Conservation (phyloP, 2,797 vertebrate genomes). For the Coreius guichenoti region DNA sequence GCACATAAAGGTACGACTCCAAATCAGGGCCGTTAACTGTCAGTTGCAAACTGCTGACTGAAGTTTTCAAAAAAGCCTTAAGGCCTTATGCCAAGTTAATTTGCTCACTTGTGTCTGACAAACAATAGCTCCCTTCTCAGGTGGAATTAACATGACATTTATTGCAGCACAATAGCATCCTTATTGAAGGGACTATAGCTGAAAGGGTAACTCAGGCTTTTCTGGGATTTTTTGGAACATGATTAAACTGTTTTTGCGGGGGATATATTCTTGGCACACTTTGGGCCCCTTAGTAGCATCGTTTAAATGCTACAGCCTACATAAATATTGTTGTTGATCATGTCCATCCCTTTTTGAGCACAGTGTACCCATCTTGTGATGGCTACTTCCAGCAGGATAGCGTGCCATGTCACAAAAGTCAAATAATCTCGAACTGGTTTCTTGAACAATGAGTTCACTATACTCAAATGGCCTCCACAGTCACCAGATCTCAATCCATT, state of each 20-base stretch:
- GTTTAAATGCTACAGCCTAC: too few relatives aligned
- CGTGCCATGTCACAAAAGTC: too few relatives aligned
- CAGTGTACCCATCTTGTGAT: too few relatives aligned
- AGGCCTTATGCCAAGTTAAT: neutral
- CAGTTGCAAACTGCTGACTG: slow-evolving; percentile 1
- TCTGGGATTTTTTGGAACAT: neutral
- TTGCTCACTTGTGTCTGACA: neutral
- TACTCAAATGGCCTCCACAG: too few relatives aligned
- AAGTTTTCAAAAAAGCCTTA: slow-evolving; percentile 1
- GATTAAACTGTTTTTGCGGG: neutral
- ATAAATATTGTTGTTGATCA: too few relatives aligned
- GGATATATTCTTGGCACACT: too few relatives aligned
- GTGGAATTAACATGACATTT: neutral
- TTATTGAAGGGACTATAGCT: neutral
- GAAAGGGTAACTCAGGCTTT: neutral
- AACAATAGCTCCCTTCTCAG: neutral
- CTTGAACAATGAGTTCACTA: too few relatives aligned
- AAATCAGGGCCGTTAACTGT: neutral
- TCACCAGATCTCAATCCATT: too few relatives aligned
- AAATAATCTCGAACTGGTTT: too few relatives aligned
- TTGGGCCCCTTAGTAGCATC: too few relatives aligned
- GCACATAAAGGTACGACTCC: neutral
- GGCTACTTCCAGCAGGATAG: too few relatives aligned
- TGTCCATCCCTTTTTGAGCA: too few relatives aligned
- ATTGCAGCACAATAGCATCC: neutral